Evolutionary conservation across 2,888 invertebrate species (phyloP), one percentile per base, ranked within the genome.

Genomic region (Spodoptera picta): DNA sequence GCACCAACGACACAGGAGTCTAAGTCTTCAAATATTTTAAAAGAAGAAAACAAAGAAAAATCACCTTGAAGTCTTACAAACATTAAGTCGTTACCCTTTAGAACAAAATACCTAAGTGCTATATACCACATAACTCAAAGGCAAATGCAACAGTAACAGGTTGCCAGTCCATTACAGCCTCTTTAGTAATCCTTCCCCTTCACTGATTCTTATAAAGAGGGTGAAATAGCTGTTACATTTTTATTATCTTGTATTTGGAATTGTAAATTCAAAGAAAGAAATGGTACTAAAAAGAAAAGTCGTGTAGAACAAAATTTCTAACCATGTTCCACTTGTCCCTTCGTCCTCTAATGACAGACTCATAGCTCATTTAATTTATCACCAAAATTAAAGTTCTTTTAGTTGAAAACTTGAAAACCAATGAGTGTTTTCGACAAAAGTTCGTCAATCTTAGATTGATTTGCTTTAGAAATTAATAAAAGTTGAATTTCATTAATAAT

Each of bases 161-260:
- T 70, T 66, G 70, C 61, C 61, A 54, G 70, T 70, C 53, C 42
- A 58, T 70, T 56, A 70, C 24, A 57, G 36, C 50, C 70, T 57
- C 54, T 70, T 70, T 56, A 57, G 66, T 24, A 66, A 66, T 57
- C 61, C 53, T 66, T 72, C 65, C 68, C 60, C 61, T 71, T 70
- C 65, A 65, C 58, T 65, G 67, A 73, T 51, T 70, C 61, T 54
- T 51, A 70, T 61, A 66, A 79, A 69, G 68, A 69, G 71, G 74
- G 69, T 65, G 56, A 65, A 65, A 57, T 41, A 47, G 31, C 11
- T 65, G 19, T 64, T 46, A 69, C 36, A 14, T 51, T 57, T 60
- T 43, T 58, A 54, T 57, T 51, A 58, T 45, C 47, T 55, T 66
- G 53, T 54, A 60, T 31, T 54, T 12, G n/a, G 23, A 45, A 9